Evolutionary conservation across 2,888 invertebrate species (phyloP).

Genomic region (Synergus japonicus): DNA sequence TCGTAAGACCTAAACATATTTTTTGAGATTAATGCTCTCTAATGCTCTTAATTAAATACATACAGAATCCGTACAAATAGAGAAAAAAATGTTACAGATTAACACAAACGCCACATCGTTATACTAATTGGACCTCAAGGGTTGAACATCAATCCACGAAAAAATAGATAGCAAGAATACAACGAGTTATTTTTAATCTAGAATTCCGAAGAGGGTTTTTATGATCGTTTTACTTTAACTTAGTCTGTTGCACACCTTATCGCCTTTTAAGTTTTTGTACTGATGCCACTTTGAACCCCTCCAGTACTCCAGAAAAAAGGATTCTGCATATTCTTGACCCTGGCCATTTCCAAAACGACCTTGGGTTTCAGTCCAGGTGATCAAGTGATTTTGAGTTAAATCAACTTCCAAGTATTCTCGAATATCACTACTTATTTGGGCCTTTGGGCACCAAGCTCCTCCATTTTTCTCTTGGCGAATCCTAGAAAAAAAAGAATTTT

Average conservation of each 20-base stretch:
- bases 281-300: constrained; percentile 86
- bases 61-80: constrained; percentile 26
- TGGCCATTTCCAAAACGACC: constrained; percentile 95
- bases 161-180: background rate
- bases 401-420: constrained; percentile 92
- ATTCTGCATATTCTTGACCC: constrained; percentile 92
- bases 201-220: background rate
- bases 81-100: constrained; percentile 6
- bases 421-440: constrained; percentile 86
- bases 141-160: constrained; percentile 1
- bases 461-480: constrained; percentile 91
- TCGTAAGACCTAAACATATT: constrained; percentile 81
- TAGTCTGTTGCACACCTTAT: constrained; percentile 82
- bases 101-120: background rate
- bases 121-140: constrained; percentile 11
- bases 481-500: constrained; percentile 78
- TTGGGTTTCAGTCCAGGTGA: constrained; percentile 92
- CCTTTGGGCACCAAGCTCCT: constrained; percentile 95
- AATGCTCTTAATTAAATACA: constrained; percentile 35
- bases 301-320: constrained; percentile 91
- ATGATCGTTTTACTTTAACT: background rate
- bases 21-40: constrained; percentile 31
- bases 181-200: background rate
- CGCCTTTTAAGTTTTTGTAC: constrained; percentile 88
- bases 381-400: constrained; percentile 85